These are phyloP conservation scores for Agrochola lychnidis DNA, from an alignment of 2,888 invertebrate genomes.

Conservation along the genomic window DNA sequence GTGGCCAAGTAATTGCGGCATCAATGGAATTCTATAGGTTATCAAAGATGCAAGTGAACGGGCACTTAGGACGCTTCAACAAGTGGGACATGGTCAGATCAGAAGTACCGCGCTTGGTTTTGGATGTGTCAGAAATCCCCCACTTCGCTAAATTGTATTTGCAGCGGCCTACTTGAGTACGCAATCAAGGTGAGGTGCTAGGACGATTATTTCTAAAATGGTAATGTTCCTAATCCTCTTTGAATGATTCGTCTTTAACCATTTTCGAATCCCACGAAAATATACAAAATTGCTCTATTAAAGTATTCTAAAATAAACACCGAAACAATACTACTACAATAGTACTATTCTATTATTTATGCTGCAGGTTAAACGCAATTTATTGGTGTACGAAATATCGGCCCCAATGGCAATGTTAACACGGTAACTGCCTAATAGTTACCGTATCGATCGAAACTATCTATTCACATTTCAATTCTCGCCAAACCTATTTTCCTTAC, in stretches of 20 bases:
- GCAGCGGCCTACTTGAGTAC: neutral
- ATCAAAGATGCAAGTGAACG: neutral
- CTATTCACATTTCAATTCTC: slow-evolving; percentile 23
- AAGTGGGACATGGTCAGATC: neutral
- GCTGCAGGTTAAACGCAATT: slow-evolving; percentile 1
- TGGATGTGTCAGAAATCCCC: neutral
- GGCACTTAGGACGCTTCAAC: neutral
- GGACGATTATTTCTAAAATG: neutral
- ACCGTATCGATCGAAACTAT: slow-evolving; percentile 18
- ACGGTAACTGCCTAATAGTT: slow-evolving; percentile 8
- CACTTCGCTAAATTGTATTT: neutral
- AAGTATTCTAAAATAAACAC: neutral
- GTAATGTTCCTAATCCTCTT: neutral
- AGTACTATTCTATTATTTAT: neutral
- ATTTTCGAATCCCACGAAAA: neutral
- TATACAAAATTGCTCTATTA: neutral
- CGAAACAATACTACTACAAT: neutral
- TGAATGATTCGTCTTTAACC: neutral
- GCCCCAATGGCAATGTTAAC: slow-evolving; percentile 33
- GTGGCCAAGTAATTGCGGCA: too few relatives aligned
- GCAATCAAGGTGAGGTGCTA: neutral
- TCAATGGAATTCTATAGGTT: too few relatives aligned
- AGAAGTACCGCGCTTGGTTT: neutral
- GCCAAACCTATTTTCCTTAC: slow-evolving; percentile 8
- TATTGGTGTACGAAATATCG: slow-evolving; percentile 28